Conservation (phyloP, 2,113 vertebrate species). For the Cryptotis parvus region DNA sequence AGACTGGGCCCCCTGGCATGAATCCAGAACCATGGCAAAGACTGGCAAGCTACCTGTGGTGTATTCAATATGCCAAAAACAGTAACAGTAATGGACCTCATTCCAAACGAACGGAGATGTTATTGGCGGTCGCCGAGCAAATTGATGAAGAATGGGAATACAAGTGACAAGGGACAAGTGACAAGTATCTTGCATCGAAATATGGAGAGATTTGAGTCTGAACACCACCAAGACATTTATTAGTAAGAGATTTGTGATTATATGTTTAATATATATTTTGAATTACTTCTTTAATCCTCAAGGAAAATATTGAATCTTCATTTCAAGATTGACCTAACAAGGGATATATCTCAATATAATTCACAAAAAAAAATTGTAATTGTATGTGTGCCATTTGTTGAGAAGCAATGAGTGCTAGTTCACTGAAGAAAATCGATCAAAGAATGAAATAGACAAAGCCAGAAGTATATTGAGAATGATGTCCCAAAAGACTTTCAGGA, state of each 20-base stretch:
- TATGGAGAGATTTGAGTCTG: slow-evolving; percentile 39
- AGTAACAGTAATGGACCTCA: no score
- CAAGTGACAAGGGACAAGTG: no score
- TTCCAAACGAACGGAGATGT: no score
- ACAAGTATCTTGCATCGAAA: slow-evolving; percentile 33
- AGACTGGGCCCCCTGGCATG: no score
- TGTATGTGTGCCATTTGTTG: slow-evolving; percentile 33
- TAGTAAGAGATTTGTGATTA: slow-evolving; percentile 46
- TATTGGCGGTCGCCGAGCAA: no score
- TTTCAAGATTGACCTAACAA: slow-evolving; percentile 29
- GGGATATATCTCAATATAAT: slow-evolving; percentile 40
- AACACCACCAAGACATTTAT: background rate
- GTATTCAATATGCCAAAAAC: no score
- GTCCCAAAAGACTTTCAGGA: slow-evolving; percentile 61
- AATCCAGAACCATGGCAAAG: no score
- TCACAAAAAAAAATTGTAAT: slow-evolving; percentile 1
- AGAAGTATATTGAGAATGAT: slow-evolving; percentile 55
- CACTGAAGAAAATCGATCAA: slow-evolving; percentile 57
- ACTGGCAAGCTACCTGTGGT: no score
- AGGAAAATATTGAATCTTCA: slow-evolving; percentile 15
- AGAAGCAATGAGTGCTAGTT: slow-evolving; percentile 49
- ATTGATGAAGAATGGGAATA: no score
- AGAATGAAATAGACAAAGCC: slow-evolving; percentile 60
- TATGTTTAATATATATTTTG: slow-evolving; percentile 11
- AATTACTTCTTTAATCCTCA: slow-evolving; percentile 30